phyloP scores from a whole-genome alignment of 1,140 invertebrate genomes.

The Papilio polyxenes region DNA sequence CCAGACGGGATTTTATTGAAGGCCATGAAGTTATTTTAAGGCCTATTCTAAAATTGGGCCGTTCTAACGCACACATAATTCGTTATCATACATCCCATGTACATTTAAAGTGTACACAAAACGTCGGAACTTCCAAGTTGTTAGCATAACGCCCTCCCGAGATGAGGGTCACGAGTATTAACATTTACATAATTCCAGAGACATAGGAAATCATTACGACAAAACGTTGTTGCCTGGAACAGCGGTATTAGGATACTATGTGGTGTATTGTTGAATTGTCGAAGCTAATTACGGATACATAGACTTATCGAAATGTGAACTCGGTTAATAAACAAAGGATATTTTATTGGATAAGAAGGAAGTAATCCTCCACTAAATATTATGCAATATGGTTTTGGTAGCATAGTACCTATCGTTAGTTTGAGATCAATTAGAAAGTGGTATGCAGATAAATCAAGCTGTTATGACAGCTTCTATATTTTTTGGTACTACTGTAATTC shows the following conservation, averaged over 20 bases:
- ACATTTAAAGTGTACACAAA: constrained; percentile 42
- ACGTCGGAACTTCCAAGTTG: constrained; percentile 47
- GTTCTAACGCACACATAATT: constrained; percentile 42
- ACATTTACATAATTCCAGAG: constrained; percentile 50
- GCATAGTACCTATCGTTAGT: too few species aligned
- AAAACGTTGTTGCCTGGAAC: constrained; percentile 38
- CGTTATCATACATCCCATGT: constrained; percentile 45
- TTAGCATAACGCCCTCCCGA: constrained; percentile 49
- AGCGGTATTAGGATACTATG: constrained; percentile 34
- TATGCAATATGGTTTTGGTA: too few species aligned
- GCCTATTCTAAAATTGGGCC: constrained; percentile 39
- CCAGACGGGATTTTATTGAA: constrained; percentile 29
- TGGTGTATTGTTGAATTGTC: background rate
- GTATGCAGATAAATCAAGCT: too few species aligned
- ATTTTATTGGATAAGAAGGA: too few species aligned
- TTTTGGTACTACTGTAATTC: too few species aligned
- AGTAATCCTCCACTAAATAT: too few species aligned
- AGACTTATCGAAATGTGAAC: background rate
- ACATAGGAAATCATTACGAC: constrained; percentile 42
- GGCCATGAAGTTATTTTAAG: constrained; percentile 23
- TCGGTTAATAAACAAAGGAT: too few species aligned
- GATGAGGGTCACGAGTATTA: constrained; percentile 49
- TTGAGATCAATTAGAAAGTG: too few species aligned
- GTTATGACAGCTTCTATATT: too few species aligned
- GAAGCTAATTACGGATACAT: constrained; percentile 1